These are phyloP conservation scores for Nomada fucata DNA, from an alignment of 2,888 invertebrate species.

Conservation along the genomic window DNA sequence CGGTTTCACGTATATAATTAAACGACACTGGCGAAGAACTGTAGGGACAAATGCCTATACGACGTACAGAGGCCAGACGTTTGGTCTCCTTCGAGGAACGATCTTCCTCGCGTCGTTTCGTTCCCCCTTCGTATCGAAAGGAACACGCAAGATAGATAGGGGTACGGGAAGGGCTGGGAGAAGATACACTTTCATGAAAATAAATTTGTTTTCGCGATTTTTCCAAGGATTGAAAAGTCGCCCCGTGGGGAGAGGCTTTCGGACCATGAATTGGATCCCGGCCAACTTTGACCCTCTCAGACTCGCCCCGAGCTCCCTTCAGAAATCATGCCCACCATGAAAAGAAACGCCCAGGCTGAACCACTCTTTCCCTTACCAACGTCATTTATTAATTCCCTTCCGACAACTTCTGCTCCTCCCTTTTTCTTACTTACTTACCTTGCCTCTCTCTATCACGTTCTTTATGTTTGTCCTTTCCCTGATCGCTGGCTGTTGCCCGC, in stretches of 20 bases:
- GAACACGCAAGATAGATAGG: background rate
- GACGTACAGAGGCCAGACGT: slow-evolving; percentile 16
- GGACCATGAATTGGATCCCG: slow-evolving; percentile 72
- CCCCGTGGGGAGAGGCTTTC: slow-evolving; percentile 46
- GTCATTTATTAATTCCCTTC: slow-evolving; percentile 21
- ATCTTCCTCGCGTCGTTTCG: slow-evolving; percentile 24
- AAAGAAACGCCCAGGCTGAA: slow-evolving; percentile 61
- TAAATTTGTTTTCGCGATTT: slow-evolving; percentile 72
- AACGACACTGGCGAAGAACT: slow-evolving; percentile 29
- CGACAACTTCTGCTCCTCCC: slow-evolving; percentile 24
- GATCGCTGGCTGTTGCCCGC: background rate
- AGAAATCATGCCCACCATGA: slow-evolving; percentile 66
- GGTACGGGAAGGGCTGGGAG: no score
- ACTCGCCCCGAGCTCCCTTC: slow-evolving; percentile 39
- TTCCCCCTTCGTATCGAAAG: slow-evolving; percentile 16
- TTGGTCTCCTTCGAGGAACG: slow-evolving; percentile 28
- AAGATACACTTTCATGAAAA: slow-evolving; percentile 68
- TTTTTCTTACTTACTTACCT: background rate
- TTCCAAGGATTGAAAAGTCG: slow-evolving; percentile 63
- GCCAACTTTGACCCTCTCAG: slow-evolving; percentile 69
- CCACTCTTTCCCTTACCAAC: slow-evolving; percentile 19
- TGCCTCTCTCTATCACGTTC: slow-evolving; percentile 15
- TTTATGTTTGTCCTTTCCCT: background rate
- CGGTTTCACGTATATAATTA: slow-evolving; percentile 52
- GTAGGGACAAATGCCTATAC: slow-evolving; percentile 1